These are phyloP conservation scores for Turnix velox DNA, from an alignment of 2,113 vertebrate genomes.

Conservation along the genomic window DNA sequence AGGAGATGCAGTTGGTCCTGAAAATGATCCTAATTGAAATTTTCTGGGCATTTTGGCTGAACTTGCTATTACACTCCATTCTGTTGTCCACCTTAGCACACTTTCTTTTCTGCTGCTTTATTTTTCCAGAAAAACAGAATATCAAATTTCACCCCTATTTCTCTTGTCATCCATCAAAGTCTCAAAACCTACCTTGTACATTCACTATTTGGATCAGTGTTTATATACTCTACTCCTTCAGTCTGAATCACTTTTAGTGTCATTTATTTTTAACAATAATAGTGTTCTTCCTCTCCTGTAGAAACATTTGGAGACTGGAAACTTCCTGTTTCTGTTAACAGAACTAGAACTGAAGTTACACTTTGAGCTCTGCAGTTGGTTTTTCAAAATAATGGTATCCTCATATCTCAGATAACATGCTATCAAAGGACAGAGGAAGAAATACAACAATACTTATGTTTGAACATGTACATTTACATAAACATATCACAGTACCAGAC, in stretches of 20 bases:
- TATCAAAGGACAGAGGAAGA: background rate
- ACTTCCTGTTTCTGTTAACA: background rate
- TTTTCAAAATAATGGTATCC: background rate
- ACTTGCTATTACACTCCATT: background rate
- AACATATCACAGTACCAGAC: background rate
- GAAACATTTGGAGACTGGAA: background rate
- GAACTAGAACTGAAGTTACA: background rate
- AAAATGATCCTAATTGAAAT: background rate
- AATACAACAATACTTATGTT: background rate
- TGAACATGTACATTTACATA: background rate
- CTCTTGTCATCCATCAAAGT: background rate
- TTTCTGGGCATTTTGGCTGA: background rate
- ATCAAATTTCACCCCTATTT: background rate
- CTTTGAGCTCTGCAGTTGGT: background rate
- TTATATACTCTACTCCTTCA: background rate
- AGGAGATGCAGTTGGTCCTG: background rate
- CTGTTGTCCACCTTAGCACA: background rate
- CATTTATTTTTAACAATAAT: background rate
- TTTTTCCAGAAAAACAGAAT: background rate
- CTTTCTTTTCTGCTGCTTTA: background rate
- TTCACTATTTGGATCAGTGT: background rate
- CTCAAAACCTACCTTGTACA: background rate
- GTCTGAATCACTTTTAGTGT: background rate
- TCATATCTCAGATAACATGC: background rate
- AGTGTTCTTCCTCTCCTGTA: background rate